Evolutionary conservation across 2,797 vertebrate species (phyloP).

Genomic region (Masticophis lateralis): DNA sequence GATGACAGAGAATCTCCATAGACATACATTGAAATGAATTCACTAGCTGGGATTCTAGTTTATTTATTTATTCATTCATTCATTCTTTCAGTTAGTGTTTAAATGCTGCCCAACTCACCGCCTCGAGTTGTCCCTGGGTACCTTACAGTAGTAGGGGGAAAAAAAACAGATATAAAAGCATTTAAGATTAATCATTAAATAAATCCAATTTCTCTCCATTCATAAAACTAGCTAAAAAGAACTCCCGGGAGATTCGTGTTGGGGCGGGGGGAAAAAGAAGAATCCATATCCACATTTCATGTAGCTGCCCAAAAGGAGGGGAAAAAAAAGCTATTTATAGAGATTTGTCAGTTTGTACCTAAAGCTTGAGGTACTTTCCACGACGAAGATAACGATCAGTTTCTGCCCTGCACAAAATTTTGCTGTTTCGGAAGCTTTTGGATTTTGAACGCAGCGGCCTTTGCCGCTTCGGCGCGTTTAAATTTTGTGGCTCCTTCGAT

Average conservation of each 20-base stretch:
- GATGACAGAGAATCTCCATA: not conserved
- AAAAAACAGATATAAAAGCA: not conserved
- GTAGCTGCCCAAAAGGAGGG: not conserved
- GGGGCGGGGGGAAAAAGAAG: not conserved
- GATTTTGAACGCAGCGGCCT: not conserved
- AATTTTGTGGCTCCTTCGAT: constrained; percentile 12
- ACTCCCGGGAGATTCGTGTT: not conserved
- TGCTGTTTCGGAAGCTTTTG: not conserved
- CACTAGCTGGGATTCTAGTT: not conserved
- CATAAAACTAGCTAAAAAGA: not conserved
- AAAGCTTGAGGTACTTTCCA: not conserved
- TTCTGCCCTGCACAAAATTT: not conserved
- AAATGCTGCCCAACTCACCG: not conserved
- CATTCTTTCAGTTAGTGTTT: not conserved
- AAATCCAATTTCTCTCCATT: not conserved
- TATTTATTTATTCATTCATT: not conserved
- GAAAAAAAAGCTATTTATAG: not conserved
- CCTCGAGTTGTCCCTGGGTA: not conserved
- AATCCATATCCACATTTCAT: not conserved
- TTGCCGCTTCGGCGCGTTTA: not conserved
- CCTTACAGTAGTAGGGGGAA: not conserved
- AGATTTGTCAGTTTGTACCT: not conserved
- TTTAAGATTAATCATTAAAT: not conserved
- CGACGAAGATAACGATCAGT: not conserved
- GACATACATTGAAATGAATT: not conserved